Percentiles rank a stretch among this genome's conserved stretches.
Evolutionary conservation across 1,140 invertebrate genomes (phyloP).

Genomic region (Hermetia illucens): DNA sequence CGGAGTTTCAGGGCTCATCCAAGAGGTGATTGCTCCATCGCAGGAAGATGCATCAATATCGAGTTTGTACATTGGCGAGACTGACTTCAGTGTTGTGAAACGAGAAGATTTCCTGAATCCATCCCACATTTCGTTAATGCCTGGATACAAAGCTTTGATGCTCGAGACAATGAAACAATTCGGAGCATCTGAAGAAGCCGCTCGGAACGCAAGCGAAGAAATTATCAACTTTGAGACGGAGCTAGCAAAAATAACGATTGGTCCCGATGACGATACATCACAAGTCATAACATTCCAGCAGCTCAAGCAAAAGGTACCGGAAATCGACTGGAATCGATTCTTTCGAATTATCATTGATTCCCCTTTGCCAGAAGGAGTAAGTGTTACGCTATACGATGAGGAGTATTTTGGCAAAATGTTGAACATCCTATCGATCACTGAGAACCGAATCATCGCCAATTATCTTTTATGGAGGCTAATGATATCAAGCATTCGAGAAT

Average conservation of each 20-base stretch:
- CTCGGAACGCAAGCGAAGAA: slow-evolving; percentile 46
- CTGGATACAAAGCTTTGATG: slow-evolving; percentile 51
- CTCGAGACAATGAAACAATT: slow-evolving; percentile 44
- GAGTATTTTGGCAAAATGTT: slow-evolving; percentile 31
- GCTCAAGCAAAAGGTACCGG: slow-evolving; percentile 40
- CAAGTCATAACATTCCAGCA: slow-evolving; percentile 11
- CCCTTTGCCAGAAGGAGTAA: slow-evolving; percentile 35
- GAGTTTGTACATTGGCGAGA: slow-evolving; percentile 18
- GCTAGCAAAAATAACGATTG: slow-evolving; percentile 46
- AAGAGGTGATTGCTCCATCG: slow-evolving; percentile 15
- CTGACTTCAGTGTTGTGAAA: slow-evolving; percentile 33
- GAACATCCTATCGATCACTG: slow-evolving; percentile 27
- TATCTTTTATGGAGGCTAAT: slow-evolving; percentile 54
- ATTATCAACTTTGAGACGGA: slow-evolving; percentile 68
- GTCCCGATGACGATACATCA: slow-evolving; percentile 20
- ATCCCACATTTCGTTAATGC: slow-evolving; percentile 2
- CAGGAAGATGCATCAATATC: slow-evolving; percentile 15
- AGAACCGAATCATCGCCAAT: slow-evolving; percentile 40
- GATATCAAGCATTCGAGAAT: too few relatives aligned
- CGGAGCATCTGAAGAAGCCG: slow-evolving; percentile 40
- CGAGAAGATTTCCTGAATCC: slow-evolving; percentile 25
- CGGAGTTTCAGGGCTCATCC: slow-evolving; percentile 39
- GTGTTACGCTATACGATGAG: slow-evolving; percentile 16
- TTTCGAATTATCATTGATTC: slow-evolving; percentile 28
- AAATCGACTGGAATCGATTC: slow-evolving; percentile 41